Evolutionary conservation across 2,888 invertebrate genomes (phyloP).

Genomic region (Aradus depressus): DNA sequence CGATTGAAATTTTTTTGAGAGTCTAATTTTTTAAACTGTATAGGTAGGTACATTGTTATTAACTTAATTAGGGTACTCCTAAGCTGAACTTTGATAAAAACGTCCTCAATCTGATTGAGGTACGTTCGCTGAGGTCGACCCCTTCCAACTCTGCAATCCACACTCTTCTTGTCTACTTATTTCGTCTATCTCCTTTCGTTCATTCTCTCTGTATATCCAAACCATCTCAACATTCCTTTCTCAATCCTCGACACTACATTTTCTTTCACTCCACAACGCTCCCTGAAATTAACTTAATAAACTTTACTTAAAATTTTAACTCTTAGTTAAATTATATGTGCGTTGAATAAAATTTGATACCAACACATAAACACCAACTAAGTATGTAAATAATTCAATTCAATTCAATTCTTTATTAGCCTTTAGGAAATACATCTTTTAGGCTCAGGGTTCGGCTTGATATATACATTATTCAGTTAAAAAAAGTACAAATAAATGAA

Average conservation of each 20-base stretch:
- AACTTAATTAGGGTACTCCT: neutral
- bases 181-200: neutral
- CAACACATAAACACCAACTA: too few relatives aligned
- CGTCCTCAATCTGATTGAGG: neutral
- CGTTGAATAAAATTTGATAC: neutral
- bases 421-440: too few relatives aligned
- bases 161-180: neutral
- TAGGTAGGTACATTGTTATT: neutral
- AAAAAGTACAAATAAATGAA: too few relatives aligned
- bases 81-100: neutral
- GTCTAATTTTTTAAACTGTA: neutral
- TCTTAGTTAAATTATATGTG: neutral
- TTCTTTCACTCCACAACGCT: neutral
- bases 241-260: neutral
- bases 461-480: too few relatives aligned
- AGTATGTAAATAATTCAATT: too few relatives aligned
- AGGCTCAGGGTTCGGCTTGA: too few relatives aligned
- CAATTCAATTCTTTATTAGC: too few relatives aligned
- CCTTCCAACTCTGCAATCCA: neutral
- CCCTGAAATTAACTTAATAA: neutral
- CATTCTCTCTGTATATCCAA: too few relatives aligned
- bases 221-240: neutral
- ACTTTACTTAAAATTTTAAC: neutral
- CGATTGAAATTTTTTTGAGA: neutral
- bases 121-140: neutral